These are phyloP conservation scores for Andrena hattorfiana DNA, from an alignment of 2,888 invertebrate genomes.

Conservation along the genomic window DNA sequence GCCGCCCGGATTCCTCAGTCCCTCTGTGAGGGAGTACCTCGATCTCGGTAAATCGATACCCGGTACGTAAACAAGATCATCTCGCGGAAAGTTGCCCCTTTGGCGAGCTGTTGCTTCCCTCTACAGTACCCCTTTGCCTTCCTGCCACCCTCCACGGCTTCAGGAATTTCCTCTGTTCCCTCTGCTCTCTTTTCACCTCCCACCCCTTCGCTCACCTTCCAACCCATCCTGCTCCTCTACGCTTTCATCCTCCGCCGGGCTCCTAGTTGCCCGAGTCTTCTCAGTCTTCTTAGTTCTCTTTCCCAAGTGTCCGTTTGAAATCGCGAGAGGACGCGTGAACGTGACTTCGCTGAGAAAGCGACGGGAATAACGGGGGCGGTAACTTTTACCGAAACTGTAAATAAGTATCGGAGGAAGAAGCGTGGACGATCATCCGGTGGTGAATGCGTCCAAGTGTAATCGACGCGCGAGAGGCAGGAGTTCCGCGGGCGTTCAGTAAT, in stretches of 20 bases:
- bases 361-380: neutral
- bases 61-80: constrained; percentile 87
- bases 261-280: neutral
- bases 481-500: neutral
- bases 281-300: neutral
- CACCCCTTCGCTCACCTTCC: neutral
- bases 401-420: no score
- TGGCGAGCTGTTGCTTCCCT: constrained; percentile 27
- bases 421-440: no score
- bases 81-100: constrained; percentile 54
- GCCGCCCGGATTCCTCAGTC: constrained; percentile 92
- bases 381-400: no score
- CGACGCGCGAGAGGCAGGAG: neutral
- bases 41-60: constrained; percentile 96
- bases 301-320: constrained; percentile 38
- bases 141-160: neutral
- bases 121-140: neutral
- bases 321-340: constrained; percentile 31
- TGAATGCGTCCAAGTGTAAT: no score
- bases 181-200: neutral
- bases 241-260: constrained; percentile 5
- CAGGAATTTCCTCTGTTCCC: constrained; percentile 32
- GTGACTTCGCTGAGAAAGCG: neutral
- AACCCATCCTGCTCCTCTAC: neutral
- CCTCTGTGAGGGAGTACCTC: constrained; percentile 93